phyloP scores from a whole-genome alignment of 2,888 invertebrate genomes.

The Gari tellinella region DNA sequence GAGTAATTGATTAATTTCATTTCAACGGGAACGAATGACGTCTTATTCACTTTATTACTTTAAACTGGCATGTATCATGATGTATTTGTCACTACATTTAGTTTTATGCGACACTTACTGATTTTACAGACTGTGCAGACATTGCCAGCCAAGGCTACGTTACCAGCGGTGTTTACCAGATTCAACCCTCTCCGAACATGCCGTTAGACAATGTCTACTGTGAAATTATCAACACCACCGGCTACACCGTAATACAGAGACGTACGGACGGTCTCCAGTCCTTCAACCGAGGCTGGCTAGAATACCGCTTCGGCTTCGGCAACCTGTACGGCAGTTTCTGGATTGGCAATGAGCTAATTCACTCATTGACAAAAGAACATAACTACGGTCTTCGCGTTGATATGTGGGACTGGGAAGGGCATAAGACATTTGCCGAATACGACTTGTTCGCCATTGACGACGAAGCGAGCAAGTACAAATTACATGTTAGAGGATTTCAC shows the following conservation, averaged over 20 bases:
- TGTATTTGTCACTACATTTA: too few species aligned
- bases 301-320: slow-evolving; percentile 83
- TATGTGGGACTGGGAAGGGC: slow-evolving; percentile 83
- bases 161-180: slow-evolving; percentile 78
- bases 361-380: slow-evolving; percentile 73
- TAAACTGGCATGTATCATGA: too few species aligned
- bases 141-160: slow-evolving; percentile 71
- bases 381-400: slow-evolving; percentile 81
- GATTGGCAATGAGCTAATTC: slow-evolving; percentile 80
- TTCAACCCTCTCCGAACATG: slow-evolving; percentile 66
- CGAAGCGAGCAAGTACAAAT: slow-evolving; percentile 73
- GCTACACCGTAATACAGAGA: slow-evolving; percentile 80
- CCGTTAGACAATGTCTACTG: slow-evolving; percentile 79
- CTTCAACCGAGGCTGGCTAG: slow-evolving; percentile 81
- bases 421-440: slow-evolving; percentile 79
- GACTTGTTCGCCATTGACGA: slow-evolving; percentile 74
- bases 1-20: too few species aligned
- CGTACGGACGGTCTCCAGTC: slow-evolving; percentile 78
- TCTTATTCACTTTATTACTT: too few species aligned
- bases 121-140: slow-evolving; percentile 81
- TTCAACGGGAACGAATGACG: too few species aligned
- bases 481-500: slow-evolving; percentile 73
- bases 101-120: too few species aligned
- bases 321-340: slow-evolving; percentile 82
- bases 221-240: slow-evolving; percentile 78